phyloP scores from a whole-genome alignment of 1,140 invertebrate species.

The Drosophila persimilis region DNA sequence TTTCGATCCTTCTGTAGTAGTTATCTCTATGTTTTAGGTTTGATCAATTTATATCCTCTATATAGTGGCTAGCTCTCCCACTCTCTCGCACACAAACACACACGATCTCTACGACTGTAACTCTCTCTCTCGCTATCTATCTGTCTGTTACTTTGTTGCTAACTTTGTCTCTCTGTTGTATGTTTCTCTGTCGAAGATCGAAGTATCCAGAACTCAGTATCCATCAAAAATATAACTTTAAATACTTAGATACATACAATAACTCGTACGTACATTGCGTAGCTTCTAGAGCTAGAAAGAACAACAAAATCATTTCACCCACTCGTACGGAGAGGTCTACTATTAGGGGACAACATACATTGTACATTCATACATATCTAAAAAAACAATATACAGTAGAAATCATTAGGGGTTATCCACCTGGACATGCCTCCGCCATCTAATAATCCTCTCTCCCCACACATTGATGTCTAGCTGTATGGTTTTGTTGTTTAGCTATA shows the following conservation, averaged over 20 bases:
- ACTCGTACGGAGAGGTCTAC: background rate
- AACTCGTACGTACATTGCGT: slow-evolving; percentile 26
- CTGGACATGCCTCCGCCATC: slow-evolving; percentile 3
- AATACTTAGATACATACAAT: slow-evolving; percentile 17
- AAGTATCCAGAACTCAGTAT: slow-evolving; percentile 5
- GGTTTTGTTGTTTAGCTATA: background rate
- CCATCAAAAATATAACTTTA: slow-evolving; percentile 10
- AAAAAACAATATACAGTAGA: slow-evolving; percentile 6
- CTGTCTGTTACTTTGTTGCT: slow-evolving; percentile 36
- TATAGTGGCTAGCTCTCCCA: slow-evolving; percentile 52
- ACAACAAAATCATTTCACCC: slow-evolving; percentile 16
- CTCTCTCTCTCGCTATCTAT: slow-evolving; percentile 29
- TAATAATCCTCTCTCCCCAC: slow-evolving; percentile 4
- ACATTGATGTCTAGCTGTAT: slow-evolving; percentile 53
- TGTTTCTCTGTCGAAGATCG: slow-evolving; percentile 44
- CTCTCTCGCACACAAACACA: slow-evolving; percentile 27
- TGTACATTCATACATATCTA: slow-evolving; percentile 29
- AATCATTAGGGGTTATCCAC: background rate
- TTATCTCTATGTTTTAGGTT: slow-evolving; percentile 12
- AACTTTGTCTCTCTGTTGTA: slow-evolving; percentile 22
- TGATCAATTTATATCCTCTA: slow-evolving; percentile 20
- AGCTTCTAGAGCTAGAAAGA: slow-evolving; percentile 25
- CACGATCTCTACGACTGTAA: slow-evolving; percentile 47
- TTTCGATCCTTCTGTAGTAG: slow-evolving; percentile 11
- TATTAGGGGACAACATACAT: no score